Evolutionary conservation across 2,888 invertebrate species (phyloP).

Genomic region (Macrosoma leucophasiata): DNA sequence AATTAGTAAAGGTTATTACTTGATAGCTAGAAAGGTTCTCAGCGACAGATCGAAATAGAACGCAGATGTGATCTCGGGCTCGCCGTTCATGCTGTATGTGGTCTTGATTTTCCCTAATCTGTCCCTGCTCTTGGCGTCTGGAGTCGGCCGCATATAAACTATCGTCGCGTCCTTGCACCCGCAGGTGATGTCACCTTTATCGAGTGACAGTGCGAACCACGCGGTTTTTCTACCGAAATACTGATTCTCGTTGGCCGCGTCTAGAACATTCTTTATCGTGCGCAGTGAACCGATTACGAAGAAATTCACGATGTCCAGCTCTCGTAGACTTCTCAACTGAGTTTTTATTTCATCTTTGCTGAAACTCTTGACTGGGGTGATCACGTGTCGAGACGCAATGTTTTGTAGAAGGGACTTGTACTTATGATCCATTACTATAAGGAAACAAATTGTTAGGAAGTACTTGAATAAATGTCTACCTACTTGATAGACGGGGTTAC

Average conservation of each 20-base stretch:
- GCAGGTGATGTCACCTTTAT: conserved; percentile 83
- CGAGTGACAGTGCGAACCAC: conserved; percentile 89
- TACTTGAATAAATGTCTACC: conserved; percentile 2
- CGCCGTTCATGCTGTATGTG: conserved; percentile 81
- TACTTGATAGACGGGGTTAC: too few relatives aligned
- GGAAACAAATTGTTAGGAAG: conserved; percentile 24
- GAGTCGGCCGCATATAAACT: conserved; percentile 83
- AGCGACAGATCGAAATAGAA: conserved; percentile 92
- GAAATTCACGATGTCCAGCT: conserved; percentile 91
- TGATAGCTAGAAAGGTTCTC: conserved; percentile 82
- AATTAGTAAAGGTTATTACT: conserved; percentile 73
- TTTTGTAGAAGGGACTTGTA: conserved; percentile 93
- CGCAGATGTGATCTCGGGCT: conserved; percentile 85
- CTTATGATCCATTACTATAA: conserved; percentile 92
- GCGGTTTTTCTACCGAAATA: conserved; percentile 90
- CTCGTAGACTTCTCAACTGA: conserved; percentile 83
- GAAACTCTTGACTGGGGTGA: conserved; percentile 78
- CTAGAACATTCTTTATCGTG: conserved; percentile 82
- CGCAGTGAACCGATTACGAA: conserved; percentile 86
- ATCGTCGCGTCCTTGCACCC: conserved; percentile 86
- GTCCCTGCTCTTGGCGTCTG: conserved; percentile 81
- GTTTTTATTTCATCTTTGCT: conserved; percentile 78
- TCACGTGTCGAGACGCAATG: conserved; percentile 92
- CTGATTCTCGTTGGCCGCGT: conserved; percentile 81
- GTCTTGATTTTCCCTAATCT: conserved; percentile 81